Evolutionary conservation across 2,888 invertebrate species (phyloP), one percentile per base, ranked within the genome.

Genomic region (Drymonia ruficornis): DNA sequence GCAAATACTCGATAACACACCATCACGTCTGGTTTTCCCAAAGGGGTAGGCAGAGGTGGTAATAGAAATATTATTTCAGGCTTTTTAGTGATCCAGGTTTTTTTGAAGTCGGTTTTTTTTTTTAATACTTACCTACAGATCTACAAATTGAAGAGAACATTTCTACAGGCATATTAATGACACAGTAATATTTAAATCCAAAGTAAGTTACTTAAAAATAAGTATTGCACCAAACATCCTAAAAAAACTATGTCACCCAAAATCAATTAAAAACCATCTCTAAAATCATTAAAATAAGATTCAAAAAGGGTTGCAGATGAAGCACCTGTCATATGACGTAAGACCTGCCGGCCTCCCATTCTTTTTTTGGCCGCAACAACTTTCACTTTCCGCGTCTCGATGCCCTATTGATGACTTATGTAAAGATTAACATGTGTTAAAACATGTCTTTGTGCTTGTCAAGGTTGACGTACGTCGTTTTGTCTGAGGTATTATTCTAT

Each of bases 381-480:
- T 86, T 86, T 86, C 85, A 84, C 86, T 86, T 86, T 83, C 78
- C 66, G 65, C 69, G 61, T n/a, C 68, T 69, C 68, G 67, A 19
- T 51, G 29, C 43, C 28, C 23, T 53, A 53, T 36, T n/a, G 23
- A 13, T 48, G 23, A n/a, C 5, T 50, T 23, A 47, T 23, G 45
- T 45, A 23, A 29, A 38, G 28, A 53, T 36, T 44, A 47, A 29
- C 13, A 52, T 47, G 46, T 53, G 44, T 49, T 38, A 23, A 34
- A 13, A 36, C 18, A 38, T 47, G 16, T 31, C 16, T 13, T 28
- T 19, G 19, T 15, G 53, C 31, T 6, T 12, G 18, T 43, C 43
- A 43, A 43, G 43, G 43, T 9, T 19, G 43, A 43, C 13, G 3
- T 43, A 9, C 8, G 23, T 6, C 23, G 11, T 23, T 13, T 43